Conservation (phyloP, 1,140 invertebrate species). For the Drosophila kepulauana region DNA sequence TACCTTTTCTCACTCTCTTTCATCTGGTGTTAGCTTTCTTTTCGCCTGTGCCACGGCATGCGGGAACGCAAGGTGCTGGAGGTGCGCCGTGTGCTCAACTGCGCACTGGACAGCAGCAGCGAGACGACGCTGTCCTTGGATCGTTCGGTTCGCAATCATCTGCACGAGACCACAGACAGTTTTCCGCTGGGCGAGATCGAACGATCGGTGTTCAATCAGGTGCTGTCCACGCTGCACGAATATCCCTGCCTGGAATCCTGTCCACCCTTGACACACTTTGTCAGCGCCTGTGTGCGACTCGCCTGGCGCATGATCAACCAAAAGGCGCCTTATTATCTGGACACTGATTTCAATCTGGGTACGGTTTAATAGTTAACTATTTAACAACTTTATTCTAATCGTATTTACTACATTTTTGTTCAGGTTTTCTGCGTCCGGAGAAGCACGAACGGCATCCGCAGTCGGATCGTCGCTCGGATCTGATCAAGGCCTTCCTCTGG, state of each 20-base stretch:
- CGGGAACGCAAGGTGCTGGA: constrained; percentile 87
- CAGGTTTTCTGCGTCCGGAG: constrained; percentile 84
- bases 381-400: background rate
- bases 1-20: constrained; percentile 10
- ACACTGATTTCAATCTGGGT: constrained; percentile 88
- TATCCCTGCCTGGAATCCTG: constrained; percentile 87
- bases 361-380: constrained; percentile 5
- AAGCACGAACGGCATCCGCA: constrained; percentile 87
- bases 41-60: constrained; percentile 88
- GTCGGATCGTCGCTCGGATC: constrained; percentile 87
- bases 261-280: constrained; percentile 86
- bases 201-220: constrained; percentile 87
- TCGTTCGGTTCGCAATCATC: constrained; percentile 85
- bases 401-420: background rate
- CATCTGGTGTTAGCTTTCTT: constrained; percentile 86
- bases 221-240: constrained; percentile 87
- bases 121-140: constrained; percentile 84
- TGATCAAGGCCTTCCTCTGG: constrained; percentile 88
- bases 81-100: constrained; percentile 86
- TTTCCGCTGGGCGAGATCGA: constrained; percentile 88
- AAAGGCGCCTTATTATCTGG: constrained; percentile 87
- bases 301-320: constrained; percentile 88
- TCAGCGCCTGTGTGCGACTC: constrained; percentile 86
- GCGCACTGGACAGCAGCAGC: constrained; percentile 82
- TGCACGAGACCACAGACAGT: constrained; percentile 86